Percentiles rank a stretch among this genome's conserved stretches.
These are phyloP conservation scores for Spodoptera frugiperda DNA, from an alignment of 1,140 invertebrate species.

Conservation along the genomic window DNA sequence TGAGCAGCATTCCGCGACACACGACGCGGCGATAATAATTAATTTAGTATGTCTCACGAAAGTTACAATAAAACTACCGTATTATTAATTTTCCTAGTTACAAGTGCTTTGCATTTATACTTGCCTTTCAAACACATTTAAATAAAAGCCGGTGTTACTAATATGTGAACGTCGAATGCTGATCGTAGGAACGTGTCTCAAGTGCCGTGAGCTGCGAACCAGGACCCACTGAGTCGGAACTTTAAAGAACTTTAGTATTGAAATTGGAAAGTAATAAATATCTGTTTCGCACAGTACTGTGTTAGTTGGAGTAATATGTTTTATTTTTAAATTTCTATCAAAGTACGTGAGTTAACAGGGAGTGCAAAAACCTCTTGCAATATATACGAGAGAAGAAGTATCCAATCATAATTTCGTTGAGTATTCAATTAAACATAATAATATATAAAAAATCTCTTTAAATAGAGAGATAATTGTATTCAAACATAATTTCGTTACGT, in stretches of 20 bases:
- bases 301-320: not conserved
- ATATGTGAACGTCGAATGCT: not conserved
- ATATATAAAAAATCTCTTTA: too few species aligned
- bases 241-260: not conserved
- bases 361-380: not conserved
- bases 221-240: not conserved
- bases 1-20: too few species aligned
- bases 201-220: not conserved
- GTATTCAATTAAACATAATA: too few species aligned
- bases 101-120: not conserved
- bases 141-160: not conserved
- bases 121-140: not conserved
- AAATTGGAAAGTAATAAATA: constrained; percentile 6
- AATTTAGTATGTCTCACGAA: too few species aligned
- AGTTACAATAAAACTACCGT: too few species aligned
- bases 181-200: not conserved
- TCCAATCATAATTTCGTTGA: too few species aligned
- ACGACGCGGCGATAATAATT: too few species aligned
- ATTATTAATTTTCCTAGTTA: too few species aligned
- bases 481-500: too few species aligned
- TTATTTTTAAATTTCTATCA: not conserved
- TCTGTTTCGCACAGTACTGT: not conserved
- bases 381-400: too few species aligned
- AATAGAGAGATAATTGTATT: too few species aligned
- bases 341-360: not conserved